Base-by-base conservation (phyloP, 1,140 invertebrate species). In the Drosophila nannoptera region DNA sequence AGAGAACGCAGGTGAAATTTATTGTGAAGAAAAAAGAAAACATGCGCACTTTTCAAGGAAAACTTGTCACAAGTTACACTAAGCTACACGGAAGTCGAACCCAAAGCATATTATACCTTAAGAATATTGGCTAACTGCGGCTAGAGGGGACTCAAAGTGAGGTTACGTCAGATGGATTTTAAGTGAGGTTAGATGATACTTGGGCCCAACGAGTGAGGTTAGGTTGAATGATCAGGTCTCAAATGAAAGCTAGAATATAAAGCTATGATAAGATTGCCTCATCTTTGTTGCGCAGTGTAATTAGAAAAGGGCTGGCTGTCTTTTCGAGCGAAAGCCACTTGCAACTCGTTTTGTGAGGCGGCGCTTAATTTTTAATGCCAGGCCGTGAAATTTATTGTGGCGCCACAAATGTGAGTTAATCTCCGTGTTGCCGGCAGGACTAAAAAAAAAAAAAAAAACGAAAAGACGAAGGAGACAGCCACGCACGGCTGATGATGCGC, bases 391-490 rank as follows among this genome's bases (percentile, higher is more conserved):
- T 84, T 83, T 83, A 83, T 84, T 84, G 73, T 75, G 50, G 73
- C 69, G 76, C 78, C 76, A 84, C 78, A 83, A 83, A 83, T 83
- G 78, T 76, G 80, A 84, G 73, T 84, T 83, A 83, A 83, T 83
- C 80, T 80, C 52, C 43, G 42, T 68, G 59, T 49, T 73, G 65
- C 80, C 78, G 64, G 35, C 16, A 53, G 68, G 72, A 73, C 77
- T 78, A 80, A 75, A 55, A 45, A 59, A n/a, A n/a, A n/a, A n/a
- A n/a, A n/a, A n/a, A n/a, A n/a, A n/a, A n/a, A n/a, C n/a, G n/a
- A n/a, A n/a, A 9, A 56, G n/a, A 11, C 22, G 22, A 22, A 22
- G 40, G n/a, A 14, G 40, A 12, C 48, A 58, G 54, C 54, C 40
- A 66, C 62, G 49, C 68, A 66, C 40, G 40, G 40, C 62, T 58